Conservation (phyloP, 2,113 vertebrate genomes). For the Pogonocichla stellata region DNA sequence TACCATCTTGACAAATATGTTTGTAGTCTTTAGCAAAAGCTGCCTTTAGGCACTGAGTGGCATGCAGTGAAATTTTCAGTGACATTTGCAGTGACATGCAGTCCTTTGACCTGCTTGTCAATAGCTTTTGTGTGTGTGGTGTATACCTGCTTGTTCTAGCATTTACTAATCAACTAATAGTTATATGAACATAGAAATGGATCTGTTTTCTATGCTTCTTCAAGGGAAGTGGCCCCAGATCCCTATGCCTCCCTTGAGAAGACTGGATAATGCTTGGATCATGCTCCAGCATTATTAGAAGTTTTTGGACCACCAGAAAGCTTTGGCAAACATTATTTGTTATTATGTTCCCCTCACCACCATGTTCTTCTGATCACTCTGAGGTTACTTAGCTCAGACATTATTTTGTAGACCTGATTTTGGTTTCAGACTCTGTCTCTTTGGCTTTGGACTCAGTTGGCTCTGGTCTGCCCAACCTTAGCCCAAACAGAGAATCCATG, state of each 20-base stretch:
- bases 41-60: neutral
- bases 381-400: neutral
- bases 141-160: neutral
- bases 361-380: neutral
- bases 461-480: neutral
- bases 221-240: neutral
- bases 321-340: neutral
- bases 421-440: neutral
- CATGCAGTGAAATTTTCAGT: neutral
- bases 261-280: neutral
- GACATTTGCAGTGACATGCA: neutral
- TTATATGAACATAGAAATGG: neutral
- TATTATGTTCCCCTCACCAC: neutral
- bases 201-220: neutral
- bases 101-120: neutral
- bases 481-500: neutral
- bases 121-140: neutral
- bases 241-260: neutral
- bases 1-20: neutral
- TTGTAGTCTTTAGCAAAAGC: neutral
- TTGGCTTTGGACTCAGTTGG: neutral
- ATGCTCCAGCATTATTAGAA: neutral
- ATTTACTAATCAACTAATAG: neutral
- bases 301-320: neutral
- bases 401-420: neutral